These are phyloP conservation scores for Pteronotus mesoamericanus DNA, from an alignment of 2,797 vertebrate genomes.

Conservation along the genomic window DNA sequence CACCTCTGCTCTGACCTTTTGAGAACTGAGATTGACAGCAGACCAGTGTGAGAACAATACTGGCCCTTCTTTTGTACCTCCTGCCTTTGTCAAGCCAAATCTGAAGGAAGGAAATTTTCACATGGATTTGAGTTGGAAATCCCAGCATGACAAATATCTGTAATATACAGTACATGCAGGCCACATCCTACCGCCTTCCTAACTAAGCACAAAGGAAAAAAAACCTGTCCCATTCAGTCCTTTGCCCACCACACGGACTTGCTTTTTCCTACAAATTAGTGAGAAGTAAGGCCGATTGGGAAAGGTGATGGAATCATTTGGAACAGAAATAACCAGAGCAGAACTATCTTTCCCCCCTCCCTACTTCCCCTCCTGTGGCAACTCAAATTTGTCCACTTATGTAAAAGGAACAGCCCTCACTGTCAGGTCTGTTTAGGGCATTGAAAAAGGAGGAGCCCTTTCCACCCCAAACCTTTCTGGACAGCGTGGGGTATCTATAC, in stretches of 20 bases:
- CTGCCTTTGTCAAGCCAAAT: slow-evolving; percentile 69
- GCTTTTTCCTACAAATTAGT: slow-evolving; percentile 66
- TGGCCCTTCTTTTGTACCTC: slow-evolving; percentile 56
- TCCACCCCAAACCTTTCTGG: slow-evolving; percentile 47
- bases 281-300: slow-evolving; percentile 73
- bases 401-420: slow-evolving; percentile 71
- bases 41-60: slow-evolving; percentile 58
- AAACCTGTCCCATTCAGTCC: slow-evolving; percentile 63
- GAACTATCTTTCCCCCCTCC: slow-evolving; percentile 61
- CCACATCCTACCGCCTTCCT: slow-evolving; percentile 64
- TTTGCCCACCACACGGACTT: slow-evolving; percentile 51
- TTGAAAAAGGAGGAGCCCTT: slow-evolving; percentile 38
- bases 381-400: slow-evolving; percentile 73
- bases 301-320: slow-evolving; percentile 54
- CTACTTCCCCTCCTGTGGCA: slow-evolving; percentile 64
- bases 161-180: slow-evolving; percentile 76
- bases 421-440: slow-evolving; percentile 60
- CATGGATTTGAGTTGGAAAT: slow-evolving; percentile 59
- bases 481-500: slow-evolving; percentile 61
- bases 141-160: slow-evolving; percentile 75
- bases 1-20: slow-evolving; percentile 74
- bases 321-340: slow-evolving; percentile 73
- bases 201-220: slow-evolving; percentile 58
- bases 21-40: slow-evolving; percentile 53
- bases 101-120: slow-evolving; percentile 69